Evolutionary conservation across 2,113 vertebrate species (phyloP), one percentile per base, ranked within the genome.

Genomic region (Bostrychus sinensis): DNA sequence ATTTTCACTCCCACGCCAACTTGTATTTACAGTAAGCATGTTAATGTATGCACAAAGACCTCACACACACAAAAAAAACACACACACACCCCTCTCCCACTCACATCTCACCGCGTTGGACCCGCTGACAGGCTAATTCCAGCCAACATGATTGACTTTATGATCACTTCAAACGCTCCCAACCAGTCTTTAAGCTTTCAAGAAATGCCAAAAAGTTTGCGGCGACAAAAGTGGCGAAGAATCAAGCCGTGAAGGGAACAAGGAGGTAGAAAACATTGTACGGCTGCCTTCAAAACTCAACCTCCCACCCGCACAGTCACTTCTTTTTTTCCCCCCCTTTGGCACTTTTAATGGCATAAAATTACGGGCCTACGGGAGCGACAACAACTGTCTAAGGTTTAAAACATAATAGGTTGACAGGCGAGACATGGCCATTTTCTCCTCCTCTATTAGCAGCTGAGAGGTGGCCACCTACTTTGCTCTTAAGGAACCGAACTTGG

Each of bases 81-180:
- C 28, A 38, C 32, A 53, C 61, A 66, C 75, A 56, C 53, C 22
- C 63, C 58, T 43, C 70, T 65, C 81, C 69, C 74, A 82, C 85
- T 64, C 79, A 77, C 69, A 62, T 78, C 66, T 91, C 86, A 80
- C 85, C 88, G 89, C 88, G 6, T 48, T 22, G 92, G 91, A 93
- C 91, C 89, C 93, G 91, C 92, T 95, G 94, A 94, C 92, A 92
- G 81, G 88, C 93, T 96, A 95, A 95, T 95, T 98, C 93, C 88
- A 95, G 93, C 91, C 93, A 84, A 93, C 94, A 92, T 96, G 96
- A 98, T 95, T 96, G 94, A 95, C 92, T 96, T 96, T 94, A 94
- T 94, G 94, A 95, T 93, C 91, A 90, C 94, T 94, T 94, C 89
- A 90, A n/a, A 91, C 93, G 89, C 91, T 89, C 91, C 45, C 93